Evolutionary conservation across 2,113 vertebrate species (phyloP), one percentile per base, ranked within the genome.

Genomic region (Clarias macrocephalus): DNA sequence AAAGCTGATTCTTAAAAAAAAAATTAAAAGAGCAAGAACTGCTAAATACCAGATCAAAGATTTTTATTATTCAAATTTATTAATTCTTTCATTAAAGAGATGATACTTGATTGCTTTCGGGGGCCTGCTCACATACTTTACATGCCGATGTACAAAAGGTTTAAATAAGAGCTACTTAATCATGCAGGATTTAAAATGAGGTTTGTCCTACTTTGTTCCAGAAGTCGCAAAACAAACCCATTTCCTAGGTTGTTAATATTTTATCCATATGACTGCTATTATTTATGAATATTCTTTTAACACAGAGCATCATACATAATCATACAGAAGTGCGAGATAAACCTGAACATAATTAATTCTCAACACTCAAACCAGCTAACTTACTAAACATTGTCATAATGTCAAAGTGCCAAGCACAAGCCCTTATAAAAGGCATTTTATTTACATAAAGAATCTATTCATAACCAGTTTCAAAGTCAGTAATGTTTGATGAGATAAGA

Each of bases 401-500:
- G 2, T 83, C 62, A 81, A 80, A 80, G 65, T 80, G 73, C 57
- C 82, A 76, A 25, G 82, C 52, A 81, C 28, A 56, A 59, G 37
- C 65, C 65, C 19, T 65, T 23, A 66, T 57, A 59, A 68, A 68
- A 81, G 86, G 85, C 82, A 66, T 54, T 73, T 80, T 48, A 48
- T 8, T 59, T 66, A 86, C 80, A 83, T 68, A 75, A 80, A 59
- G 68, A 82, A 75, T 18, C 33, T 37, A 70, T 80, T 33, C 85
- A 85, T 76, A 73, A 63, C 48, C 77, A 48, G 48, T 48, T 60
- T 80, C 57, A 62, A 77, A 75, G 77, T 86, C 75, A 82, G 85
- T 88, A 19, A 65, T 86, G 84, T 77, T 66, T 63, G 66, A 86
- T 63, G 28, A 60, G 21, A 86, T 86, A 57, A 89, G 75, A 62